Evolutionary conservation across 64 coral and sea anemone genomes (phyloP).

Genomic region (Stichodactyla mertensii): DNA sequence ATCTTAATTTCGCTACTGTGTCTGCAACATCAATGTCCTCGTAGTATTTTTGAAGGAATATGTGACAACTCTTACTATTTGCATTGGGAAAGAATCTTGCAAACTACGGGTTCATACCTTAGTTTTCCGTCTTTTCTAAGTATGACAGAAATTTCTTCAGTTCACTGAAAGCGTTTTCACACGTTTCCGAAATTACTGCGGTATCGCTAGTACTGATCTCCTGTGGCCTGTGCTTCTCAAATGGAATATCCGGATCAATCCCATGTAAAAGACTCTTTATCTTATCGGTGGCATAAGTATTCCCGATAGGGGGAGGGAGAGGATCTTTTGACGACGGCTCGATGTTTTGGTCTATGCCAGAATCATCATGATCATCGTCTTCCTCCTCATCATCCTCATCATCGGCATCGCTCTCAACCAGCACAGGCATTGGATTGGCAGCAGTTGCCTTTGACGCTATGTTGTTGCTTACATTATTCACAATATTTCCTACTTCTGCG

Average conservation of each 20-base stretch:
- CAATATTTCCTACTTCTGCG: not conserved
- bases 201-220: not conserved
- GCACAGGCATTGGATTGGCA: not conserved
- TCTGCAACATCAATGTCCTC: too few relatives aligned
- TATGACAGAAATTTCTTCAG: slow-evolving; percentile 1
- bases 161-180: slow-evolving; percentile 8
- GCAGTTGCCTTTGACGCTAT: not conserved
- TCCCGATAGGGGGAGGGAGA: slow-evolving; percentile 4
- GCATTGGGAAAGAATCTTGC: too few relatives aligned
- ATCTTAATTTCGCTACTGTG: too few relatives aligned
- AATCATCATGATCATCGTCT: not conserved
- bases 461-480: not conserved
- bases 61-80: too few relatives aligned
- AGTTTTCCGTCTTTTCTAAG: not conserved
- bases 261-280: not conserved
- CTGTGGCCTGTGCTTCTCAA: not conserved
- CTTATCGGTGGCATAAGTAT: slow-evolving; percentile 8
- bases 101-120: not conserved
- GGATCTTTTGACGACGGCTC: not conserved
- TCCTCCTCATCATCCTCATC: not conserved
- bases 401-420: slow-evolving; percentile 8
- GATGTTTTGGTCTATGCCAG: not conserved
- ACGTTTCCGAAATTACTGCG: not conserved
- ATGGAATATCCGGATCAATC: not conserved
- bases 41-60: too few relatives aligned